phyloP scores from a whole-genome alignment of 2,888 invertebrate species.

The Julus scanicus region DNA sequence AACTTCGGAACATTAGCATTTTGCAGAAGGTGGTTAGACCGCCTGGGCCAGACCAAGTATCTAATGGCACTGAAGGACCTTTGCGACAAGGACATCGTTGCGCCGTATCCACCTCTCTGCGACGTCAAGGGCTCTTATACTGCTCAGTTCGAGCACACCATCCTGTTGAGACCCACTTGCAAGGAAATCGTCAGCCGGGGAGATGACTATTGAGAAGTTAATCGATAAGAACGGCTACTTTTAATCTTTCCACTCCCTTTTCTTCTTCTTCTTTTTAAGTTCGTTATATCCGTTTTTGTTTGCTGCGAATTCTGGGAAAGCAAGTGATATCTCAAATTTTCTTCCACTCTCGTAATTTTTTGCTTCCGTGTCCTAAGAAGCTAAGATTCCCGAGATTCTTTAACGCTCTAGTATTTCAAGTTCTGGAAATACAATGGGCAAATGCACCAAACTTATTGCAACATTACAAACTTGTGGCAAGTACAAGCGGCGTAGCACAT shows the following conservation, averaged over 20 bases:
- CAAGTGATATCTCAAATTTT: neutral
- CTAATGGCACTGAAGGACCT: constrained; percentile 98
- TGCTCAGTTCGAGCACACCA: constrained; percentile 99
- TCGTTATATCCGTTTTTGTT: neutral
- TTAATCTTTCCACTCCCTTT: neutral
- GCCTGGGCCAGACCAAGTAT: constrained; percentile 95
- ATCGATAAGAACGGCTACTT: neutral
- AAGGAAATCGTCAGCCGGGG: constrained; percentile 98
- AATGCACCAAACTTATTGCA: too few relatives aligned
- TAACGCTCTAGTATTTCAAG: too few relatives aligned
- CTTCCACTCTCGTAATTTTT: neutral
- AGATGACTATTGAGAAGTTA: constrained; percentile 81
- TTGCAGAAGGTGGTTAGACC: constrained; percentile 98
- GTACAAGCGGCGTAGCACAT: too few relatives aligned
- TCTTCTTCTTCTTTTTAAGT: neutral
- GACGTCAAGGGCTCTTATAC: constrained; percentile 98
- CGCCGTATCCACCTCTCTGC: constrained; percentile 97
- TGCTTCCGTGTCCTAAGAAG: too few relatives aligned
- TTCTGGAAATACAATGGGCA: too few relatives aligned
- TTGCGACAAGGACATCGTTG: constrained; percentile 97
- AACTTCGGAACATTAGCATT: constrained; percentile 98
- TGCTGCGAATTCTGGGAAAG: neutral
- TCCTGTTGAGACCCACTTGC: constrained; percentile 95
- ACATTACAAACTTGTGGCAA: too few relatives aligned
- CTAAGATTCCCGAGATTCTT: too few relatives aligned